These are phyloP conservation scores for Sericinus montela DNA, from an alignment of 2,888 invertebrate genomes.

Conservation along the genomic window DNA sequence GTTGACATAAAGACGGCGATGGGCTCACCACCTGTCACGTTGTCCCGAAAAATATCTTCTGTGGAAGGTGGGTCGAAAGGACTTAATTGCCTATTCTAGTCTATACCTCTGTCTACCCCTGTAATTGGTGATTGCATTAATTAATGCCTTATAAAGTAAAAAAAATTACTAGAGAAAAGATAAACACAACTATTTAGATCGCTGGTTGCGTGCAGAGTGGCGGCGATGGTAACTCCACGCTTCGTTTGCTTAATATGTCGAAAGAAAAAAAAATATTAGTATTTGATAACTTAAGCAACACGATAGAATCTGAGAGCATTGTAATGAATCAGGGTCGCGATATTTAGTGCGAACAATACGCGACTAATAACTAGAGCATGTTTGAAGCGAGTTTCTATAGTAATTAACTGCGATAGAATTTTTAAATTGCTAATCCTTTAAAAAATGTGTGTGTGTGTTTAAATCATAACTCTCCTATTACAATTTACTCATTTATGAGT, in stretches of 20 bases:
- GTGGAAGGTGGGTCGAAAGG: too few relatives aligned
- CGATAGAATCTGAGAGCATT: conserved; percentile 6
- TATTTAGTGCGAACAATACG: conserved; percentile 7
- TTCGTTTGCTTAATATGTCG: conserved; percentile 11
- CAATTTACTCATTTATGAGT: too few relatives aligned
- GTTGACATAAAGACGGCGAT: too few relatives aligned
- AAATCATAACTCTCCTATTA: too few relatives aligned
- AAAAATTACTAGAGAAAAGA: not conserved
- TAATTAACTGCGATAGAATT: not conserved
- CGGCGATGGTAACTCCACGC: conserved; percentile 10
- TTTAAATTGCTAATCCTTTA: too few relatives aligned
- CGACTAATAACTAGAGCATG: conserved; percentile 9
- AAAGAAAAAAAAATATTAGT: conserved; percentile 9
- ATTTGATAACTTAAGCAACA: conserved; percentile 11
- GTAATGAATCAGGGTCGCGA: conserved; percentile 10
- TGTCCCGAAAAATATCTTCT: too few relatives aligned
- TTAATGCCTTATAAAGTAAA: too few relatives aligned
- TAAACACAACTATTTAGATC: not conserved
- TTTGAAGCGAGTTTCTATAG: not conserved
- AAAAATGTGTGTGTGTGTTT: too few relatives aligned
- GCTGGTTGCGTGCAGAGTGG: conserved; percentile 5
- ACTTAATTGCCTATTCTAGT: too few relatives aligned
- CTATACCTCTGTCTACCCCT: too few relatives aligned
- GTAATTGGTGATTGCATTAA: too few relatives aligned
- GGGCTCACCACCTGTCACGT: too few relatives aligned